These are phyloP conservation scores for Leucophora obtusa DNA, from an alignment of 2,888 invertebrate genomes.

Conservation along the genomic window DNA sequence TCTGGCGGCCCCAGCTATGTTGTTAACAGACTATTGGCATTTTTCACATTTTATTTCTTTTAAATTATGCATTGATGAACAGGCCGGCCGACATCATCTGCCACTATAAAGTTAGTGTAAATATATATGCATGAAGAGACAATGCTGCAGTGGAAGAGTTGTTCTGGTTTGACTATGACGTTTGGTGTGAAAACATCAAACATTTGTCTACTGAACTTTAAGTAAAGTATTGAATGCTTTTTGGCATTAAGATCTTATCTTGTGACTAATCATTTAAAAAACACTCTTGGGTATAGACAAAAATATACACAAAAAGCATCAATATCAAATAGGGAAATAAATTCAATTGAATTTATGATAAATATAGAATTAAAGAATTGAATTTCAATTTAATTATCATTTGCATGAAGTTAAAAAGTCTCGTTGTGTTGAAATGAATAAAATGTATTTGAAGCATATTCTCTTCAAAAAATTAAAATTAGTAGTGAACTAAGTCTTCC, in stretches of 20 bases:
- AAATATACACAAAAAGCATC: constrained; percentile 13
- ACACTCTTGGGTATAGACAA: constrained; percentile 6
- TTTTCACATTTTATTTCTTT: constrained; percentile 15
- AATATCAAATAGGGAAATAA: constrained; percentile 45
- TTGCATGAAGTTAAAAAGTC: neutral
- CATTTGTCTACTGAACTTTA: constrained; percentile 9
- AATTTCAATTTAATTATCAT: neutral
- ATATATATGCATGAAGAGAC: neutral
- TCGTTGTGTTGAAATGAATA: no score
- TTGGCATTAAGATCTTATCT: constrained; percentile 41
- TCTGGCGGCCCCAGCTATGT: constrained; percentile 9
- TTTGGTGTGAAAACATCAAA: constrained; percentile 31
- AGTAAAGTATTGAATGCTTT: constrained; percentile 5
- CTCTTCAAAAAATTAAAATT: no score
- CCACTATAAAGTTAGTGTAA: no score
- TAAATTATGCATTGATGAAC: constrained; percentile 35
- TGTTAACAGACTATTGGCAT: constrained; percentile 24
- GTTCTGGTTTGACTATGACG: neutral
- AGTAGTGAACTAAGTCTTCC: no score
- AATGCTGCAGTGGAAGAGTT: neutral
- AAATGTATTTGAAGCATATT: no score
- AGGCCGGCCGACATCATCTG: constrained; percentile 8
- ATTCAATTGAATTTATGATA: constrained; percentile 19
- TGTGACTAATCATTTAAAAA: constrained; percentile 37
- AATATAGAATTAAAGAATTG: constrained; percentile 6